These are phyloP conservation scores for Helicoverpa armigera DNA, from an alignment of 1,140 invertebrate genomes.

Conservation along the genomic window DNA sequence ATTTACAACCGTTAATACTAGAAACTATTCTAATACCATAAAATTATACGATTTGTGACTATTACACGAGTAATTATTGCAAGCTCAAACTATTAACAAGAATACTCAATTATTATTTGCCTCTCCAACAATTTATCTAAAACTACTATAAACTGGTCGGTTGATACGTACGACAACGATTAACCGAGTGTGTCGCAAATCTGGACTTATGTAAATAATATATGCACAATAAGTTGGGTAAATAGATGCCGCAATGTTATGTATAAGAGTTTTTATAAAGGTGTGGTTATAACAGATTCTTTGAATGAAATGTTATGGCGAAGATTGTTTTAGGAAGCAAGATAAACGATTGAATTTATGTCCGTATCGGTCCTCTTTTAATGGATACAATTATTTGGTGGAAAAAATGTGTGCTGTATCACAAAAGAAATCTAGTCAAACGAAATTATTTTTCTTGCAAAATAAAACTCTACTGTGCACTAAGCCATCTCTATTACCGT, in stretches of 20 bases:
- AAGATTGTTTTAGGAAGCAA: not conserved
- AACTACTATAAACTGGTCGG: not conserved
- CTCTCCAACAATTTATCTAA: not conserved
- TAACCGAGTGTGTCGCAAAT: constrained; percentile 4
- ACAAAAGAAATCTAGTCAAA: too few species aligned
- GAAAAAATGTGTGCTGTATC: too few species aligned
- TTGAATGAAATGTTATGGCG: constrained; percentile 26
- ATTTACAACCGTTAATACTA: not conserved
- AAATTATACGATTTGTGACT: not conserved
- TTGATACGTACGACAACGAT: constrained; percentile 10
- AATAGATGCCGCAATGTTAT: constrained; percentile 36
- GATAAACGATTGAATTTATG: not conserved
- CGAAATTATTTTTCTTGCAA: too few species aligned
- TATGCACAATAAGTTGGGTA: constrained; percentile 36
- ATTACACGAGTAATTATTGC: not conserved
- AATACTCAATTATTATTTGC: constrained; percentile 10
- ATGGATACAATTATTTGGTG: not conserved
- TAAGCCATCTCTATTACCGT: too few species aligned
- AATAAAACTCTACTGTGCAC: too few species aligned
- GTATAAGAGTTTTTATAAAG: constrained; percentile 29
- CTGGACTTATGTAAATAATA: constrained; percentile 40
- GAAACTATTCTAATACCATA: not conserved
- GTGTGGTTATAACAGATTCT: constrained; percentile 27
- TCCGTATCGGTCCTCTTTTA: not conserved
- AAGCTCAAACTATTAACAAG: not conserved